Evolutionary conservation across 2,113 vertebrate genomes (phyloP).

Genomic region (Daphoenositta chrysoptera): DNA sequence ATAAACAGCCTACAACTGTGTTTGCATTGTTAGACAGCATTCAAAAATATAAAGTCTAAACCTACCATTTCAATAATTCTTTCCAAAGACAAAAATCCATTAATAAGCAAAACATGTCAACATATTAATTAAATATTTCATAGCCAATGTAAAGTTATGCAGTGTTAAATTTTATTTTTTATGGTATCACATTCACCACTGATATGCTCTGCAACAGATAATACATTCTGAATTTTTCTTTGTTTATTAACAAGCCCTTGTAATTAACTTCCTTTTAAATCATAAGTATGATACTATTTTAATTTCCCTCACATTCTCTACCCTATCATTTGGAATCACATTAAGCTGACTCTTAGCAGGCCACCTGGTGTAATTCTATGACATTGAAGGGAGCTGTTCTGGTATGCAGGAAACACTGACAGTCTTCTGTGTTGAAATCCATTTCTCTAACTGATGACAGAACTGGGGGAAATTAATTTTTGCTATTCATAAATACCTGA

Average conservation of each 20-base stretch:
- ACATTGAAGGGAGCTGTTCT: constrained; percentile 80
- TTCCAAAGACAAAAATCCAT: constrained; percentile 65
- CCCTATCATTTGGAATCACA: constrained; percentile 88
- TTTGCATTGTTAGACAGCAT: constrained; percentile 52
- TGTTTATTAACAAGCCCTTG: constrained; percentile 86
- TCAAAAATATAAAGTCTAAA: constrained; percentile 48
- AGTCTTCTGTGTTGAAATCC: constrained; percentile 75
- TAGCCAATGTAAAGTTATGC: constrained; percentile 70
- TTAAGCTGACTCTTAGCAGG: constrained; percentile 84
- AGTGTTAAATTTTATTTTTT: constrained; percentile 68
- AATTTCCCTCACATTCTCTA: constrained; percentile 81
- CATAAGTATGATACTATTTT: constrained; percentile 87
- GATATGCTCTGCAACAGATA: constrained; percentile 74
- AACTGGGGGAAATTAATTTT: constrained; percentile 80
- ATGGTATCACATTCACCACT: constrained; percentile 71
- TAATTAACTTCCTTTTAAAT: constrained; percentile 88
- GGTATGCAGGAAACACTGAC: constrained; percentile 74
- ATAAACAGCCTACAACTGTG: constrained; percentile 39
- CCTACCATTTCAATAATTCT: constrained; percentile 56
- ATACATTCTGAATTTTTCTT: constrained; percentile 76
- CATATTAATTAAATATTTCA: constrained; percentile 75
- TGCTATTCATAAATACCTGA: constrained; percentile 83
- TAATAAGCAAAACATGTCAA: constrained; percentile 70
- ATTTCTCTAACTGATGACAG: constrained; percentile 77
- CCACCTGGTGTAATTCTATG: constrained; percentile 83